phyloP scores from a whole-genome alignment of 2,797 vertebrate species.

The Prionace glauca region DNA sequence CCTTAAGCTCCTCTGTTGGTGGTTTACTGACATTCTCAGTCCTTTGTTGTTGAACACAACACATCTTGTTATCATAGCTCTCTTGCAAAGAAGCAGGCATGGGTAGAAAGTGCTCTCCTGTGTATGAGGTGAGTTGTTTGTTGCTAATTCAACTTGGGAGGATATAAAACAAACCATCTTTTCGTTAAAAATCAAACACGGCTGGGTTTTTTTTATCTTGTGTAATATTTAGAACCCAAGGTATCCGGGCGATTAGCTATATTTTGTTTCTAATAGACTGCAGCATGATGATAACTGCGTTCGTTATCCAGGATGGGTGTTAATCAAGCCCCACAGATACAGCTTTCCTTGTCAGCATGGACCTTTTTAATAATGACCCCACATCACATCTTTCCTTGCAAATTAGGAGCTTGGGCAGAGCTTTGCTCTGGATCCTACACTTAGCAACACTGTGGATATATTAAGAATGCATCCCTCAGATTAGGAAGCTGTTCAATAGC shows the following conservation, averaged over 20 bases:
- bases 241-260: background rate
- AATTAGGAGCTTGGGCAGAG: background rate
- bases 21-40: background rate
- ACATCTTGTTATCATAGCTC: background rate
- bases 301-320: background rate
- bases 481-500: background rate
- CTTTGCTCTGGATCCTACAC: background rate
- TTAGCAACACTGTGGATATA: background rate
- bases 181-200: background rate
- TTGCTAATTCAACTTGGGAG: background rate
- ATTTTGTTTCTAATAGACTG: background rate
- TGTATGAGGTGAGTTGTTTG: background rate
- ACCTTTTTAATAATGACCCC: background rate
- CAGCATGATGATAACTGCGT: background rate
- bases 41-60: background rate
- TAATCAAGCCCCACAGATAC: background rate
- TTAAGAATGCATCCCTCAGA: background rate
- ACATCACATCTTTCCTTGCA: background rate
- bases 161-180: background rate
- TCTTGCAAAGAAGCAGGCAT: background rate
- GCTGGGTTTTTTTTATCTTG: background rate
- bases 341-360: background rate
- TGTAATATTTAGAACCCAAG: background rate
- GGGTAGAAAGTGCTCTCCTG: background rate
- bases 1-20: background rate